These are phyloP conservation scores for Uropetala carovei DNA, from an alignment of 2,888 invertebrate species.

Conservation along the genomic window DNA sequence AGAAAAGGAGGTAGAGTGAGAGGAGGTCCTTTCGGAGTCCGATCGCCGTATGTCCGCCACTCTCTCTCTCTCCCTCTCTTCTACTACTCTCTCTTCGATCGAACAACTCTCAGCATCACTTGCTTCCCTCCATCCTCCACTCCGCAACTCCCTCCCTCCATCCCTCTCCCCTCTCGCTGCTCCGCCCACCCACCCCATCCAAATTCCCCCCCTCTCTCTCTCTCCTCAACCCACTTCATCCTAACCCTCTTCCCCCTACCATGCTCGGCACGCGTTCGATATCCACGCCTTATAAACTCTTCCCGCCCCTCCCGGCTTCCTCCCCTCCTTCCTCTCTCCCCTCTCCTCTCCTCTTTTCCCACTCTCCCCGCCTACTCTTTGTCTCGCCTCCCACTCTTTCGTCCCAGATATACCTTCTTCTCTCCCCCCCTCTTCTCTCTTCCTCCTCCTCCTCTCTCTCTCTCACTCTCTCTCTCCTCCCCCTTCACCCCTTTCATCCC, in stretches of 20 bases:
- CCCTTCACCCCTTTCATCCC: neutral
- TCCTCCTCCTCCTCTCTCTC: neutral
- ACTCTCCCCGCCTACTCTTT: neutral
- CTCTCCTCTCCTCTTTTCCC: neutral
- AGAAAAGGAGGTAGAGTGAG: neutral
- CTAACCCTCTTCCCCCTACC: neutral
- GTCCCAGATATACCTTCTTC: no score
- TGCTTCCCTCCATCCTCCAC: neutral
- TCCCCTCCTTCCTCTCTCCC: neutral
- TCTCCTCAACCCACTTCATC: neutral
- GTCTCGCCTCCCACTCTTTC: no score
- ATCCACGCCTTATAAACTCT: constrained; percentile 53
- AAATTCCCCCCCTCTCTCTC: neutral
- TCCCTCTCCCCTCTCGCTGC: neutral
- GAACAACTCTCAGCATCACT: constrained; percentile 55
- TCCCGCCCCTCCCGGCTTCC: neutral
- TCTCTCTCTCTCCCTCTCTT: neutral
- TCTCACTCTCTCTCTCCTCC: neutral
- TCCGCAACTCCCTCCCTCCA: neutral
- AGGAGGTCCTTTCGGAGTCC: constrained; percentile 15
- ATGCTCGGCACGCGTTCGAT: constrained; percentile 52
- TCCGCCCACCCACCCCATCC: neutral
- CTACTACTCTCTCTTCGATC: constrained; percentile 46
- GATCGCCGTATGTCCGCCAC: constrained; percentile 12
- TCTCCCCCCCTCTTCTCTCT: neutral